Evolutionary conservation across 35 echinoderm and acorn worm species (phyloP), one percentile per base, ranked within the genome.

Genomic region (Apostichopus parvimensis): DNA sequence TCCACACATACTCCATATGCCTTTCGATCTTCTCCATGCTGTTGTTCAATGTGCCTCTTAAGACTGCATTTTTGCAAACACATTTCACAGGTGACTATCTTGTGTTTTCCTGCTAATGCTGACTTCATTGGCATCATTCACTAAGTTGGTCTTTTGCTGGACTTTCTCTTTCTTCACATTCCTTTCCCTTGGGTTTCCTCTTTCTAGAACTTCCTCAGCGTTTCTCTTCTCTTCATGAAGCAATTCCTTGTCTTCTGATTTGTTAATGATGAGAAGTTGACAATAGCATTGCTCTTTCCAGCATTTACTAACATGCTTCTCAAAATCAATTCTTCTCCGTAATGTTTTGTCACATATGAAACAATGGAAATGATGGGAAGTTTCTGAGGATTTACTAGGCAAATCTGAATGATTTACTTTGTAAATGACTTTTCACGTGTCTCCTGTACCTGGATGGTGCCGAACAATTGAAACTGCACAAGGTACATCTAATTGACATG

Each of bases 241-340:
- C 9, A 66, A 12, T 12, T 9, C 9, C 9, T 59, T 59, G 57
- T 8, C 57, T 8, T 10, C 57, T 59, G 57, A 59, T 25, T 25
- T 25, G 24, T 25, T 25, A 25, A 25, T 25, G 24, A 25, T 25
- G 24, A 59, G 57, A 59, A 59, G 10, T 10, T 59, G 6, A 59
- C 6, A 10, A 59, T 73, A 73, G 6, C 84, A n/a, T 9, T 65
- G 5, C 11, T 60, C 60, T 56, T 87, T 87, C 84, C 57, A 87
- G 60, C 84, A 87, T 26, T 87, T 87, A 10, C 5, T 45, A 61
- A 87, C 13, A 61, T 87, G 84, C 54, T 57, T 60, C 9, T 61
- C 54, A 45, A 87, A 87, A 21, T 87, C 84, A 87, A 87, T 87
- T 61, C 9, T 57, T 45, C 84, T 5, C 9, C 56, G n/a, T 13